Percentiles rank a stretch among this genome's conserved stretches.
Conservation (phyloP, 2,113 vertebrate genomes). For the Tragelaphus strepsiceros region DNA sequence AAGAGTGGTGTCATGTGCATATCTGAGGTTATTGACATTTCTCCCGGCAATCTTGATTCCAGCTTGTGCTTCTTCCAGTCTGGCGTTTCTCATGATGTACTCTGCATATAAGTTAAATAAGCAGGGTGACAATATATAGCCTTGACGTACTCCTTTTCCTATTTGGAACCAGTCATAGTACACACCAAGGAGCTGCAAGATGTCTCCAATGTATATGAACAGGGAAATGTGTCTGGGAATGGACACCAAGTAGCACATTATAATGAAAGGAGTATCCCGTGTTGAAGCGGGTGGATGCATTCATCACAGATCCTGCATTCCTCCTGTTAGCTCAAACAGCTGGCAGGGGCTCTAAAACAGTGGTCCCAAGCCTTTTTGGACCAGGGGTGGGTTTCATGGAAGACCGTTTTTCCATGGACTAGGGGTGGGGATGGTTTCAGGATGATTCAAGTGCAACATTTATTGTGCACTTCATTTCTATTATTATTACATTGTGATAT, state of each 20-base stretch:
- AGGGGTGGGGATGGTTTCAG: background rate
- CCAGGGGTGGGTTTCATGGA: background rate
- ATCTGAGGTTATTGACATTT: too few relatives aligned
- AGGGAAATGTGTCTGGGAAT: background rate
- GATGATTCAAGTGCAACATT: fast-evolving
- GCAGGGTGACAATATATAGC: too few relatives aligned
- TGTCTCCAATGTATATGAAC: fast-evolving
- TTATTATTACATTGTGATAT: background rate
- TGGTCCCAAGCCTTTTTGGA: background rate
- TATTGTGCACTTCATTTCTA: background rate
- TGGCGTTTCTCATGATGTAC: too few relatives aligned
- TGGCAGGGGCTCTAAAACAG: background rate
- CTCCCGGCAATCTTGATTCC: too few relatives aligned
- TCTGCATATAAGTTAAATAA: too few relatives aligned
- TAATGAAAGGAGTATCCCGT: fast-evolving
- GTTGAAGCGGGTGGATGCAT: fast-evolving
- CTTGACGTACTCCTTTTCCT: too few relatives aligned
- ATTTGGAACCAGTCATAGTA: too few relatives aligned
- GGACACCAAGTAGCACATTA: fast-evolving
- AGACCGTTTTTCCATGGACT: background rate
- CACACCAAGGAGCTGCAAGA: background rate
- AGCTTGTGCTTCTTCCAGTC: too few relatives aligned
- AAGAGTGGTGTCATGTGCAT: too few relatives aligned
- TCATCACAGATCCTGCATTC: background rate
- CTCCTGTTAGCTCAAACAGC: background rate